Base-by-base conservation (phyloP, 2,113 vertebrate species). In the Chauna torquata region DNA sequence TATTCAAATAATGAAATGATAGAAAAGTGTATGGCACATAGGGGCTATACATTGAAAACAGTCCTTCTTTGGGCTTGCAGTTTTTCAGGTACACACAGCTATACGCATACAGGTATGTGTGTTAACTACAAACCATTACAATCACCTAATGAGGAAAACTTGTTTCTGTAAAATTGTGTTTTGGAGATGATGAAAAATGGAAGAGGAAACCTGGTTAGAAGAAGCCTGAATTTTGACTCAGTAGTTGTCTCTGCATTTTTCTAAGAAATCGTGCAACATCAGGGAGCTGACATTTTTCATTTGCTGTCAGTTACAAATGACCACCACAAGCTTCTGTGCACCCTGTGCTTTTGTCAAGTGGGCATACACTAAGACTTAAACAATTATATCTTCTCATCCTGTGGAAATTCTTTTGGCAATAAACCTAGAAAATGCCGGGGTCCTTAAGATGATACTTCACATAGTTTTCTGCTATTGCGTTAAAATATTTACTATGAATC, bases 91-190 rank as follows among this genome's bases (percentile, higher is more conserved):
- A 30, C 19, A 30, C 49, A 84, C 36, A 77, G 38, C 12, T 68
- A 28, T 42, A 5, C 2, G 10, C 24, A 22, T 59, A 34, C 27
- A 27, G 19, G 16, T 18, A 16, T 3, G 3, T 1, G 3, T 69
- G 8, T 77, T n/a, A 74, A 27, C 59, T 65, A 28, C 20, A 23
- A 78, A 25, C 8, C 47, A 22, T 19, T 34, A 15, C 23, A 71
- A 34, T 64, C 6, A 62, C 5, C 12, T 59, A 27, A 36, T 2
- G 6, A 88, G 6, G 16, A 7, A 12, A 81, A 54, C 4, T 40
- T 4, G 0, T 47, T 61, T 75, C 27, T 50, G 42, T 4, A 90
- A 92, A 86, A 50, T 2, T 54, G 2, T 50, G 23, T 2, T 75
- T 74, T 66, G 18, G 42, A 88, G 27, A 54, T 23, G 2, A 50